A percentile compares a stretch with the other conserved stretches of the same genome.
phyloP scores from a whole-genome alignment of 1,140 invertebrate genomes.

The Achatina immaculata region DNA sequence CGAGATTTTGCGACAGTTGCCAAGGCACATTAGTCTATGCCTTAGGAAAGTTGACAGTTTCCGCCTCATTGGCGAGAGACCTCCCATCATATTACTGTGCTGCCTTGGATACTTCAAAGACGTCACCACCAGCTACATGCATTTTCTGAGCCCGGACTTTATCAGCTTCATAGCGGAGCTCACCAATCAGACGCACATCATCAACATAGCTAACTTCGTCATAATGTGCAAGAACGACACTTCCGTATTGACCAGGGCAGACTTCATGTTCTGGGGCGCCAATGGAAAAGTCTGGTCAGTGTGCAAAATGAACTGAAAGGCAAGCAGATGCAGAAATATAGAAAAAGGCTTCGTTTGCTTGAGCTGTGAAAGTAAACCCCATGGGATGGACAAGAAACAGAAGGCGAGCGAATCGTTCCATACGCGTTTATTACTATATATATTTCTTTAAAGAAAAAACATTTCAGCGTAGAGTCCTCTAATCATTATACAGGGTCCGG shows the following conservation, averaged over 20 bases:
- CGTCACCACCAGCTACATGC: neutral
- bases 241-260: neutral
- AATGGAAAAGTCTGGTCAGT: neutral
- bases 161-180: neutral
- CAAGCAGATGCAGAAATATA: too few relatives aligned
- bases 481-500: too few relatives aligned
- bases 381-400: too few relatives aligned
- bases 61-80: neutral
- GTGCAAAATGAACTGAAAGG: neutral
- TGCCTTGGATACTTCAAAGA: conserved; percentile 14
- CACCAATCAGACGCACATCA: neutral
- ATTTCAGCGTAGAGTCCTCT: too few relatives aligned
- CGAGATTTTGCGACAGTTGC: neutral
- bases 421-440: too few relatives aligned
- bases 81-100: conserved; percentile 8
- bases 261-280: neutral
- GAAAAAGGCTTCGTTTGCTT: too few relatives aligned
- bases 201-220: neutral
- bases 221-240: neutral
- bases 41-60: neutral
- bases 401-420: too few relatives aligned
- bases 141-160: neutral
- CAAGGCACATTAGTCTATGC: neutral
- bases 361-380: too few relatives aligned
- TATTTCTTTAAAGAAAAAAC: too few relatives aligned